phyloP scores from a whole-genome alignment of 30 jellyfish, hydroid and myxozoan genomes.

The Pseudorhiza aurosa region DNA sequence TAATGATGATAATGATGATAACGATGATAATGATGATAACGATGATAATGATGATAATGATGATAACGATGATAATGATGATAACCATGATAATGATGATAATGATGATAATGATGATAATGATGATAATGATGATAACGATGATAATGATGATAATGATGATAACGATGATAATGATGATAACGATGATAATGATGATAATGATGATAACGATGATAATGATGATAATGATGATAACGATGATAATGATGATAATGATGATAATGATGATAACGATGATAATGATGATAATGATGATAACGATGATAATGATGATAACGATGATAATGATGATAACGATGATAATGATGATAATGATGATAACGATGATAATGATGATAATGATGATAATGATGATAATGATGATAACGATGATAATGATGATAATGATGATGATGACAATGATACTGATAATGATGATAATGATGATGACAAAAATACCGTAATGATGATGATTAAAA shows the following conservation, averaged over 20 bases:
- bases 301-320: not conserved
- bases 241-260: not conserved
- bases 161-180: not conserved
- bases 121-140: slow-evolving; percentile 4
- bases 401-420: not conserved
- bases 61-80: not conserved
- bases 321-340: not conserved
- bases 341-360: not conserved
- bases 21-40: not conserved
- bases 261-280: not conserved
- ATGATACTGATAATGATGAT: not conserved
- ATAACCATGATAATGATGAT: not conserved
- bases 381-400: slow-evolving; percentile 7
- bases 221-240: not conserved
- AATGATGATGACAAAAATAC: no score
- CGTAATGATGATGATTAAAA: no score
- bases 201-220: not conserved
- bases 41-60: not conserved
- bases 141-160: not conserved
- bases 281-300: not conserved
- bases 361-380: not conserved
- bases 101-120: not conserved
- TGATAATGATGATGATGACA: slow-evolving; percentile 2
- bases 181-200: not conserved
- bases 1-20: not conserved